phyloP scores from a whole-genome alignment of 2,888 invertebrate genomes.

The Drosophila birchii region DNA sequence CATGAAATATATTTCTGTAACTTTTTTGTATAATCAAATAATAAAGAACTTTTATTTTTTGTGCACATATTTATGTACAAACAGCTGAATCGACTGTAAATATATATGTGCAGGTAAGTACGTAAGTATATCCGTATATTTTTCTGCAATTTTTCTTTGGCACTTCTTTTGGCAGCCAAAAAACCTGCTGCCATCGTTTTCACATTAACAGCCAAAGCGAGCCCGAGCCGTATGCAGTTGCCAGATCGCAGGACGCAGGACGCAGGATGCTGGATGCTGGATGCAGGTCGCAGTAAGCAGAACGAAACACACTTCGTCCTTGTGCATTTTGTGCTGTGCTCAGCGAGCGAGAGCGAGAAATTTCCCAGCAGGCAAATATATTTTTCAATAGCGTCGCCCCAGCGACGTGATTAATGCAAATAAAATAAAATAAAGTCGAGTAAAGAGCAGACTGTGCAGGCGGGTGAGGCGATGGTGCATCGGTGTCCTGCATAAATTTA shows the following conservation, averaged over 20 bases:
- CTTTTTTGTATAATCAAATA: neutral
- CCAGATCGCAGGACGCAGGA: conserved; percentile 49
- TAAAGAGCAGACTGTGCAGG: conserved; percentile 39
- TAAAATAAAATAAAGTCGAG: conserved; percentile 81
- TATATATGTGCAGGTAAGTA: conserved; percentile 9
- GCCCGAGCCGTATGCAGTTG: conserved; percentile 75
- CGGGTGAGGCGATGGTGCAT: conserved; percentile 1
- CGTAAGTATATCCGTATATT: conserved; percentile 49
- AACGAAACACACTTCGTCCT: conserved; percentile 52
- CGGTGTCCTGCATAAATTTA: conserved; percentile 69
- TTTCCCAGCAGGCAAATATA: conserved; percentile 81
- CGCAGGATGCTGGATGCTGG: neutral
- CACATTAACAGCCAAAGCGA: conserved; percentile 79
- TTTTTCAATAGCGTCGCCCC: conserved; percentile 79
- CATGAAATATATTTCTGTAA: neutral
- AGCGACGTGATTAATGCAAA: conserved; percentile 80
- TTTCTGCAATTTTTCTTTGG: conserved; percentile 59
- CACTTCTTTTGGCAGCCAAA: conserved; percentile 45
- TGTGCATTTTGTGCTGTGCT: conserved; percentile 53
- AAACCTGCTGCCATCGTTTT: conserved; percentile 79
- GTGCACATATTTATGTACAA: conserved; percentile 2
- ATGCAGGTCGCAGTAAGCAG: conserved; percentile 7
- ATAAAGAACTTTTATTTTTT: neutral
- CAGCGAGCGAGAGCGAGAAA: conserved; percentile 56
- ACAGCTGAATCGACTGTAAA: neutral